Base-by-base conservation (phyloP, 2,113 vertebrate genomes). In the Dryoscopus gambensis region DNA sequence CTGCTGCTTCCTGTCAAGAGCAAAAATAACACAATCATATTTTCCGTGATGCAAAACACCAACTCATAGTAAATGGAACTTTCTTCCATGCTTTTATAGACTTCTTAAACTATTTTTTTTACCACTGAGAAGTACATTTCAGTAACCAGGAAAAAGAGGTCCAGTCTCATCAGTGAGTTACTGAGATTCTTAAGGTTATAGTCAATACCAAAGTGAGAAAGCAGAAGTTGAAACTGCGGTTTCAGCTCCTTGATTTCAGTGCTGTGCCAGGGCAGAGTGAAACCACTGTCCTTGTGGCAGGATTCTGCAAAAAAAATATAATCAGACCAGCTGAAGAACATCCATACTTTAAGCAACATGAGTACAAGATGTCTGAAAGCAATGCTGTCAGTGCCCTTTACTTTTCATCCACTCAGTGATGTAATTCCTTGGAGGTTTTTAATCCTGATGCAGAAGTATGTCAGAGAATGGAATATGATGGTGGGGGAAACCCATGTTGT, bases 121-220 rank as follows among this genome's bases (percentile, higher is more conserved):
- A 52, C 16, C 24, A 28, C 25, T 40, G 25, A 74, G 44, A 87
- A 75, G 8, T 40, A 13, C 13, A 21, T 63, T 81, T 92, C 18
- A 12, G 69, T 64, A 98, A 98, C 97, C 97, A 95, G 28, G 68
- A 88, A 96, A 85, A 98, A 98, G 13, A 98, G 53, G 52, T 98
- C 93, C 95, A 97, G 97, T 97, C 94, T 98, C 98, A 73, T 98
- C 96, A 50, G 94, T 21, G 93, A 80, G 31, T 90, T 98, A 88
- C 44, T 95, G 42, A 98, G 96, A 31, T 97, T 92, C 10, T 93
- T 83, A 21, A 81, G 11, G 14, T 97, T 89, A 8, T 87, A 98
- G 3, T 86, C 73, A 84, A 98, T 95, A 44, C 56, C 78, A 85
- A 98, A 98, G 63, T 96, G 94, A 83, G 95, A 87, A 37, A 99